These are phyloP conservation scores for Umimayanthus chanpuru DNA, from an alignment of 92 coral and sea anemone species.

Conservation along the genomic window DNA sequence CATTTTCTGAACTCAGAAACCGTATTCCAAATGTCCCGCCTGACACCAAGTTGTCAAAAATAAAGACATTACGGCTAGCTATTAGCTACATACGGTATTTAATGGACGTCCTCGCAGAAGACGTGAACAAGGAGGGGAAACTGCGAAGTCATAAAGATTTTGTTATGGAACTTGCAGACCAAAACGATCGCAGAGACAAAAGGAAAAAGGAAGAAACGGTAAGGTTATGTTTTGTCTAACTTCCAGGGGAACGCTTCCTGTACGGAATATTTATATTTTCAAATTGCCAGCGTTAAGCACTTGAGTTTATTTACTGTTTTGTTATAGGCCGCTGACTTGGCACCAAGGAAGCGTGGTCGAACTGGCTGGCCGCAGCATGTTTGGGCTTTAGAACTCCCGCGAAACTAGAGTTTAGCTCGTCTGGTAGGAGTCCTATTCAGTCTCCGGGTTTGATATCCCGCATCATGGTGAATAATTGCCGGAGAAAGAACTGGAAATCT, in stretches of 20 bases:
- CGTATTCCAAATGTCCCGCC: conserved; percentile 97
- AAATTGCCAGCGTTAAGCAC: not conserved
- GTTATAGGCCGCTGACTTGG: conserved; percentile 48
- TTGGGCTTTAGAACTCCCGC: conserved; percentile 94
- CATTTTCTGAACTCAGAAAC: conserved; percentile 93
- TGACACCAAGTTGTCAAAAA: conserved; percentile 96
- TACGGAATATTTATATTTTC: not conserved
- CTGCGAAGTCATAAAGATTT: conserved; percentile 79
- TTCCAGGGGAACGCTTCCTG: not conserved
- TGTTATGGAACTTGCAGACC: conserved; percentile 85
- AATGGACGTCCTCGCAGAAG: conserved; percentile 89
- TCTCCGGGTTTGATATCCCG: not conserved
- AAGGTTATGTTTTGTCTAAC: not conserved
- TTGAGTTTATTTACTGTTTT: conserved; percentile 4
- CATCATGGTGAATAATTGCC: not conserved
- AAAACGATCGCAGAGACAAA: conserved; percentile 77
- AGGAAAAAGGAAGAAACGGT: conserved; percentile 66
- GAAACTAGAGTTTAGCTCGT: not conserved
- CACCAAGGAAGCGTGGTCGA: conserved; percentile 94
- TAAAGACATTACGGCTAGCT: conserved; percentile 93
- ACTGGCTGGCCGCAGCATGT: conserved; percentile 99
- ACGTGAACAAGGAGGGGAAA: conserved; percentile 73
- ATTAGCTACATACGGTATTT: conserved; percentile 93
- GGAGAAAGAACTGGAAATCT: not conserved
- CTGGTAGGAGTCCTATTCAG: too few relatives aligned